phyloP scores from a whole-genome alignment of 1,140 invertebrate genomes.

The Ectropis grisescens region DNA sequence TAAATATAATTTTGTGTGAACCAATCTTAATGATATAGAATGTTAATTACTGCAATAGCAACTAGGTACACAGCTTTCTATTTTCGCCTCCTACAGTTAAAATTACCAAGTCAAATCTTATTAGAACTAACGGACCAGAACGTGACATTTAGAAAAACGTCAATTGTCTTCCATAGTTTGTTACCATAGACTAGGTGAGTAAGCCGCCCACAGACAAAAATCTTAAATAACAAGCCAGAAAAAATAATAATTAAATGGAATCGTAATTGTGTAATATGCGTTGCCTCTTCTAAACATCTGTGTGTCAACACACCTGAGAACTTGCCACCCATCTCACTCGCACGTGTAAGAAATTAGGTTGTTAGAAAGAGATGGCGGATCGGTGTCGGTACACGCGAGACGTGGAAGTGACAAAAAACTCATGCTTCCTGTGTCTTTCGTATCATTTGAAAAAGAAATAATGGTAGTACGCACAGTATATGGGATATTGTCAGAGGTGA shows the following conservation, averaged over 20 bases:
- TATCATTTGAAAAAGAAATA: conserved; percentile 68
- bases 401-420: conserved; percentile 69
- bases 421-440: conserved; percentile 67
- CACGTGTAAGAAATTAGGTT: conserved; percentile 2
- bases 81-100: background rate
- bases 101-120: background rate
- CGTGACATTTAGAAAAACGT: background rate
- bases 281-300: conserved; percentile 61
- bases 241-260: conserved; percentile 66
- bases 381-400: conserved; percentile 38
- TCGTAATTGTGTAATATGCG: conserved; percentile 66
- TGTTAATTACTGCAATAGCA: too few species aligned
- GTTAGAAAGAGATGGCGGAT: conserved; percentile 25
- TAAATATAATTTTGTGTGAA: too few species aligned
- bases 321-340: conserved; percentile 24
- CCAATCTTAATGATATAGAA: too few species aligned
- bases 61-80: too few species aligned
- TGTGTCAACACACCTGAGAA: conserved; percentile 67
- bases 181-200: too few species aligned
- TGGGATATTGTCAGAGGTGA: too few species aligned
- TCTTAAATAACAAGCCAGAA: conserved; percentile 41
- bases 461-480: conserved; percentile 36
- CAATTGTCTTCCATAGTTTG: background rate
- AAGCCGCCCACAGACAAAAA: conserved; percentile 33
- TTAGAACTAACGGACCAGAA: background rate